Conservation (phyloP, 1,140 invertebrate species). For the Bilobella aurantiaca region DNA sequence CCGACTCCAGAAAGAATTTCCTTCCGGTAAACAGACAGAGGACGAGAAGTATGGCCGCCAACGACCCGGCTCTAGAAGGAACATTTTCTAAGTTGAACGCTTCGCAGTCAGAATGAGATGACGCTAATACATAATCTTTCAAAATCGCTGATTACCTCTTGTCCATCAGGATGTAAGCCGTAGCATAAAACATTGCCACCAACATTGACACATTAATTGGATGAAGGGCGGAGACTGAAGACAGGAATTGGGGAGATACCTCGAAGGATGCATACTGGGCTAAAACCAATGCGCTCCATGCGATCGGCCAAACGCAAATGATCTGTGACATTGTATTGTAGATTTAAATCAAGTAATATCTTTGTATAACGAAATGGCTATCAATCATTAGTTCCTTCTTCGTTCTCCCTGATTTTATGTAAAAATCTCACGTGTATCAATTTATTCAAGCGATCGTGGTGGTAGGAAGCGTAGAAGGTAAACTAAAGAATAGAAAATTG, state of each 20-base stretch:
- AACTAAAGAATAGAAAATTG: slow-evolving; percentile 21
- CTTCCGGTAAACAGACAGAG: slow-evolving; percentile 14
- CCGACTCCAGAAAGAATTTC: slow-evolving; percentile 24
- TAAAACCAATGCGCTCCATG: slow-evolving; percentile 31
- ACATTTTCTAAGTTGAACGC: neutral
- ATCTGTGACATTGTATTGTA: slow-evolving; percentile 4
- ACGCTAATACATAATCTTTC: neutral
- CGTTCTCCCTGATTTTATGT: no score
- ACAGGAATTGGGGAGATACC: neutral
- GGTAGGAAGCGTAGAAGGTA: slow-evolving; percentile 35
- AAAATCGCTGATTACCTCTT: slow-evolving; percentile 20
- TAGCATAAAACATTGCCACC: slow-evolving; percentile 25
- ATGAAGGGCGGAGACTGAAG: slow-evolving; percentile 14
- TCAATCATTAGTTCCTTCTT: no score
- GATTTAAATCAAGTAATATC: neutral
- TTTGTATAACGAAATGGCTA: no score
- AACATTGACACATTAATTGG: slow-evolving; percentile 29
- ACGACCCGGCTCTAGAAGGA: slow-evolving; percentile 23
- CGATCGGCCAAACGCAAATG: slow-evolving; percentile 35
- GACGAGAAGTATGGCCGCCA: slow-evolving; percentile 27
- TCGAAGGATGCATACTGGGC: slow-evolving; percentile 21
- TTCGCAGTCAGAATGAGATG: neutral
- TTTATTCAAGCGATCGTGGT: slow-evolving; percentile 31
- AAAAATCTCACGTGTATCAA: slow-evolving; percentile 23
- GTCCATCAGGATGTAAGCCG: slow-evolving; percentile 27